These are phyloP conservation scores for Ischnus inquisitorius DNA, from an alignment of 2,888 invertebrate species.

Conservation along the genomic window DNA sequence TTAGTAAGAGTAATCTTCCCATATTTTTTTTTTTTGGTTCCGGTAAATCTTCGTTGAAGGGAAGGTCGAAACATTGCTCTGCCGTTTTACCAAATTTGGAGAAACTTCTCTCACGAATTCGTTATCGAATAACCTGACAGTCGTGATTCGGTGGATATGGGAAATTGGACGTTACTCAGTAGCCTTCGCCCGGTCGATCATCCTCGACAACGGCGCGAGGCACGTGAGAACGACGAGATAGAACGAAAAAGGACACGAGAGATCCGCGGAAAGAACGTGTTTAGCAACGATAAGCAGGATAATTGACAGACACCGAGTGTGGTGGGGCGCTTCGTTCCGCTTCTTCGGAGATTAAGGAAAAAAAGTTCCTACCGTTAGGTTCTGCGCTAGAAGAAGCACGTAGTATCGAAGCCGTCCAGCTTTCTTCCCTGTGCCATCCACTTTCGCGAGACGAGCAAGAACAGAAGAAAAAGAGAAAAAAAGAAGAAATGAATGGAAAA, in stretches of 20 bases:
- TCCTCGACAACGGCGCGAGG: constrained; percentile 22
- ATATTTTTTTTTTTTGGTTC: too few species aligned
- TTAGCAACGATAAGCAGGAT: constrained; percentile 69
- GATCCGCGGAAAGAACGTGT: constrained; percentile 63
- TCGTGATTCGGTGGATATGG: constrained; percentile 30
- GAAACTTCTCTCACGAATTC: constrained; percentile 34
- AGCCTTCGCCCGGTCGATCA: constrained; percentile 39
- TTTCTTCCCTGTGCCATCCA: constrained; percentile 46
- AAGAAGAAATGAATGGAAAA: constrained; percentile 24
- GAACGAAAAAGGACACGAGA: constrained; percentile 27
- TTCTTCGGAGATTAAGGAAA: constrained; percentile 67
- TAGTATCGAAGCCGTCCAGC: constrained; percentile 55
- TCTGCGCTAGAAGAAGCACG: constrained; percentile 45
- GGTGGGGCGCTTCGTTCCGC: constrained; percentile 46
- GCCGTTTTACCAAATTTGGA: constrained; percentile 35
- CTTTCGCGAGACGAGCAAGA: constrained; percentile 38
- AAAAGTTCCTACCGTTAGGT: constrained; percentile 61
- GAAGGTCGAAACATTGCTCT: too few species aligned
- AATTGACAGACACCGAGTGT: constrained; percentile 64
- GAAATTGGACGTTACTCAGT: constrained; percentile 44
- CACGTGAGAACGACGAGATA: constrained; percentile 31
- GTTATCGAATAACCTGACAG: constrained; percentile 53
- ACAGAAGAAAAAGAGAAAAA: constrained; percentile 33
- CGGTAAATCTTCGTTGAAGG: too few species aligned
- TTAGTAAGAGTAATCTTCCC: too few species aligned